phyloP scores from a whole-genome alignment of 2,888 invertebrate species.

The Agrochola circellaris region DNA sequence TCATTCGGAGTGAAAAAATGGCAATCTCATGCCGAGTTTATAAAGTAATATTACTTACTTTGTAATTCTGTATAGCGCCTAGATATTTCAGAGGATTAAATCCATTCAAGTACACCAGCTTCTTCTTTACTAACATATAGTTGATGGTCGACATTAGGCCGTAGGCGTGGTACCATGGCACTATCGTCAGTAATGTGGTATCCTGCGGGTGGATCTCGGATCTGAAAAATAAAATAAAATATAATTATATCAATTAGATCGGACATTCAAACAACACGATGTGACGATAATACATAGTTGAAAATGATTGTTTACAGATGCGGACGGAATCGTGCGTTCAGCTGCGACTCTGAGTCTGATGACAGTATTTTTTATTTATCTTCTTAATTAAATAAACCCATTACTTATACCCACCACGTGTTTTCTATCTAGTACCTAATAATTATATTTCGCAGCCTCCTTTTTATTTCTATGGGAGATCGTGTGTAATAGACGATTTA shows the following conservation, averaged over 20 bases:
- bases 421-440: too few species aligned
- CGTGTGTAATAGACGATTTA: too few species aligned
- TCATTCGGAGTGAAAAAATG: not conserved
- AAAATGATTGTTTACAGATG: not conserved
- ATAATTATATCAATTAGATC: not conserved
- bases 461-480: too few species aligned
- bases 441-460: too few species aligned
- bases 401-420: too few species aligned
- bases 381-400: not conserved
- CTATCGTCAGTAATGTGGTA: constrained; percentile 89
- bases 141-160: constrained; percentile 92
- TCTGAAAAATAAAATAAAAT: constrained; percentile 37
- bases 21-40: not conserved
- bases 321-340: not conserved
- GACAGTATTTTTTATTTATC: not conserved
- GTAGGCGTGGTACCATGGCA: constrained; percentile 95
- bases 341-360: not conserved
- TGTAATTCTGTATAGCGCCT: constrained; percentile 90
- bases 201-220: not conserved
- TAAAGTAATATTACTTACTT: constrained; percentile 76
- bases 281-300: not conserved
- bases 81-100: constrained; percentile 94
- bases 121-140: constrained; percentile 87
- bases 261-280: not conserved
- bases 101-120: constrained; percentile 89